Percentiles rank a stretch among this genome's conserved stretches.
phyloP scores from a whole-genome alignment of 2,113 vertebrate genomes.

The Eptesicus fuscus region DNA sequence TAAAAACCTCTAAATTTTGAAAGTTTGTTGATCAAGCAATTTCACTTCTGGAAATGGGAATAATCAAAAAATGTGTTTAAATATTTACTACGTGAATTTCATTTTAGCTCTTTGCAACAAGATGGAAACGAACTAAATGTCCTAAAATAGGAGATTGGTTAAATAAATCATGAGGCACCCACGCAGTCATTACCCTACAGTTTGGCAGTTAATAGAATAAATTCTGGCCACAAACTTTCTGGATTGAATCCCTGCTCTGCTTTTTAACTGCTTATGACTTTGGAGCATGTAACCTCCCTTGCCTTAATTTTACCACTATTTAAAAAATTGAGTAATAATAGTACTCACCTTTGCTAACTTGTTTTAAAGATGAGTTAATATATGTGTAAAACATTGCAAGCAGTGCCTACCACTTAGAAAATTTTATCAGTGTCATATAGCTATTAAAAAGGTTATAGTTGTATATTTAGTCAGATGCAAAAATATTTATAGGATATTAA shows the following conservation, averaged over 20 bases:
- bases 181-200: not conserved
- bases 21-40: slow-evolving; percentile 20
- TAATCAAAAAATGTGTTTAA: slow-evolving; percentile 35
- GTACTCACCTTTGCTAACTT: not conserved
- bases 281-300: not conserved
- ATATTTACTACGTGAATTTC: not conserved
- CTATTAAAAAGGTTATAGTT: not conserved
- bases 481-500: slow-evolving; percentile 17
- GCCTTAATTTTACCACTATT: not conserved
- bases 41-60: not conserved
- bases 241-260: not conserved
- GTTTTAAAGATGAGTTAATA: slow-evolving; percentile 18
- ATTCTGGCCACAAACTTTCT: not conserved
- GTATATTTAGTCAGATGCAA: not conserved
- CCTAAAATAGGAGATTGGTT: slow-evolving; percentile 16
- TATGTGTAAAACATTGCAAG: not conserved
- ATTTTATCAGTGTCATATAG: not conserved
- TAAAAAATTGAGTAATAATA: not conserved
- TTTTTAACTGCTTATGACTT: not conserved
- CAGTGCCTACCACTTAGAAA: not conserved
- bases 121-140: slow-evolving; percentile 1
- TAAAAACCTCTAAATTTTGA: not conserved
- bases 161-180: not conserved
- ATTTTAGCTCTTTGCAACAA: slow-evolving; percentile 30
- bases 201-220: not conserved